A percentile compares a stretch with the other conserved stretches of the same genome.
These are phyloP conservation scores for Rutilus rutilus DNA, from an alignment of 2,113 vertebrate species.

Conservation along the genomic window DNA sequence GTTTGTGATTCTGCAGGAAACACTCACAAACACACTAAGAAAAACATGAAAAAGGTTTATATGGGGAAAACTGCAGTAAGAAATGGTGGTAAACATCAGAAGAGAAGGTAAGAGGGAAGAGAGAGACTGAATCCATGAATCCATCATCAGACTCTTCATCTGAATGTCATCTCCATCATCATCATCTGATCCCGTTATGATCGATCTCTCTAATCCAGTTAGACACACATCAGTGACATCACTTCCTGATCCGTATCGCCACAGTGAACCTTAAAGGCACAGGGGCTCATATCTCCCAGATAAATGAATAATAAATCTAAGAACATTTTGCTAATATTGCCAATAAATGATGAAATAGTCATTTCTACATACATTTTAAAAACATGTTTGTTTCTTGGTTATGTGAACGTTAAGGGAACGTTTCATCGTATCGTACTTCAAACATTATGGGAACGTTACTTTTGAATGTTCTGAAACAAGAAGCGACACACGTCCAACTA, in stretches of 20 bases:
- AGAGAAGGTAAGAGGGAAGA: constrained; percentile 74
- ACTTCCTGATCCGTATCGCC: background rate
- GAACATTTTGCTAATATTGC: no score
- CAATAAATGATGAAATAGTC: no score
- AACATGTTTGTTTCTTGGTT: no score
- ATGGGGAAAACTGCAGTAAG: constrained; percentile 79
- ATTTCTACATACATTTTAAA: no score
- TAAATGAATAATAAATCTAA: no score
- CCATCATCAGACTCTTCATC: background rate
- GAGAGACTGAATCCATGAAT: background rate
- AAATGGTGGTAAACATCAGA: constrained; percentile 79
- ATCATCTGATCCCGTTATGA: background rate
- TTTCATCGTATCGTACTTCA: no score
- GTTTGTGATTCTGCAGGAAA: constrained; percentile 74
- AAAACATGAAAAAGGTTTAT: constrained; percentile 82
- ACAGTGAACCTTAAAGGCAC: background rate
- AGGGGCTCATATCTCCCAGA: no score
- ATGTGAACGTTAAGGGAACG: no score
- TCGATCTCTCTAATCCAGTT: background rate
- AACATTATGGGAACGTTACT: no score
- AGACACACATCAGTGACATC: background rate
- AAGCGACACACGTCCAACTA: no score
- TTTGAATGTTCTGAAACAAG: no score
- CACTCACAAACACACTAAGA: constrained; percentile 68
- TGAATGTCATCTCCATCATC: background rate